These are phyloP conservation scores for Aleiodes alternator DNA, from an alignment of 2,888 invertebrate genomes.

Conservation along the genomic window DNA sequence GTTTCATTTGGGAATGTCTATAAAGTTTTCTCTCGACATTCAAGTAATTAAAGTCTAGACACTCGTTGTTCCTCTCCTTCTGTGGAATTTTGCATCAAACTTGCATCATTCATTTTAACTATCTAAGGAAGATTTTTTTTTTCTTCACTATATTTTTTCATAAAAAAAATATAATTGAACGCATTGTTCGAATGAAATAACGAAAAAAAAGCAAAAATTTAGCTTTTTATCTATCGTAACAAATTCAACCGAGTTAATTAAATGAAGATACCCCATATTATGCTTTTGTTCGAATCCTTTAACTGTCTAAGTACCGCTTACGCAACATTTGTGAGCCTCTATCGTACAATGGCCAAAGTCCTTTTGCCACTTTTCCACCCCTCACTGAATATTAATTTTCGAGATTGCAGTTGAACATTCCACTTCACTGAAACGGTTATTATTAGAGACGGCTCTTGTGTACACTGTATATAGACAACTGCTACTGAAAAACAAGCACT, in stretches of 20 bases:
- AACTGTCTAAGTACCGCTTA: slow-evolving; percentile 11
- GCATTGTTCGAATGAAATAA: not conserved
- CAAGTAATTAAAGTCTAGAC: slow-evolving; percentile 27
- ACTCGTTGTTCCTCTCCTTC: slow-evolving; percentile 9
- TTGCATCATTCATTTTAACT: slow-evolving; percentile 6
- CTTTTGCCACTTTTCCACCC: slow-evolving; percentile 38
- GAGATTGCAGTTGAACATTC: slow-evolving; percentile 58
- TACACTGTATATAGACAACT: slow-evolving; percentile 37
- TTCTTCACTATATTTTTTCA: not conserved
- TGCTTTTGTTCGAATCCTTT: slow-evolving; percentile 25
- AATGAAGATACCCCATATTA: slow-evolving; percentile 47
- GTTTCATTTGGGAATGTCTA: slow-evolving; percentile 20
- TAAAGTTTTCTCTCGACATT: slow-evolving; percentile 22
- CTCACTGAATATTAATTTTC: slow-evolving; percentile 54
- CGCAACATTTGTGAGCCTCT: slow-evolving; percentile 10
- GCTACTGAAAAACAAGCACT: slow-evolving; percentile 15
- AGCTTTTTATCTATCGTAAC: slow-evolving; percentile 4
- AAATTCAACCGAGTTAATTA: slow-evolving; percentile 54
- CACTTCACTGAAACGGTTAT: slow-evolving; percentile 52
- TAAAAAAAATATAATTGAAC: not conserved
- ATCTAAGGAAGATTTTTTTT: slow-evolving; percentile 9
- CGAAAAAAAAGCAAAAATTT: not conserved
- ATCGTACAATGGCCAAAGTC: slow-evolving; percentile 9
- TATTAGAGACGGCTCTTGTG: slow-evolving; percentile 51
- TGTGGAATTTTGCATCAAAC: slow-evolving; percentile 19